Evolutionary conservation across 1,140 invertebrate genomes (phyloP).

Genomic region (Anoplolepis gracilipes): DNA sequence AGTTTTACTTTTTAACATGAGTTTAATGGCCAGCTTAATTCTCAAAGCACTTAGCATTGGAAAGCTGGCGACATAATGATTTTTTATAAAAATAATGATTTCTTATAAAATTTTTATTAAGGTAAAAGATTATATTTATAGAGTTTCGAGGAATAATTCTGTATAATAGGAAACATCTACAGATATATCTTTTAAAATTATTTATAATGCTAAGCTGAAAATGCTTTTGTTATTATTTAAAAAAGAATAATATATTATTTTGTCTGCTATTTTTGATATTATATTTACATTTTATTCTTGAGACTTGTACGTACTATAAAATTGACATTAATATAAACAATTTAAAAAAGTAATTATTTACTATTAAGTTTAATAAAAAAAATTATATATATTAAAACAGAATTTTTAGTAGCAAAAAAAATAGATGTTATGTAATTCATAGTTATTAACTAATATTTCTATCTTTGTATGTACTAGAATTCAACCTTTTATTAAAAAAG

Average conservation of each 20-base stretch:
- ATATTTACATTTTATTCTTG: not conserved
- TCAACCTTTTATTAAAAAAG: not conserved
- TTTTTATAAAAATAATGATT: not conserved
- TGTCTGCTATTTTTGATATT: not conserved
- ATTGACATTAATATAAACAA: not conserved
- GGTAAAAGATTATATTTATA: not conserved
- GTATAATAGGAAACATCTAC: not conserved
- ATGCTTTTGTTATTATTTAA: not conserved
- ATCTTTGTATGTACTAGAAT: too few relatives aligned
- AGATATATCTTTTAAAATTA: not conserved
- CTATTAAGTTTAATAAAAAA: not conserved
- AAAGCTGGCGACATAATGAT: not conserved
- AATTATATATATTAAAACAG: not conserved
- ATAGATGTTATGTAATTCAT: too few relatives aligned
- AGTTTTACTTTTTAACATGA: not conserved
- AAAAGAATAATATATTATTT: not conserved
- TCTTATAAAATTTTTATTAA: not conserved
- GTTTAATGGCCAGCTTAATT: not conserved
- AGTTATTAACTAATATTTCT: too few relatives aligned
- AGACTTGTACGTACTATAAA: not conserved
- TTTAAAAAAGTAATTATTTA: not conserved
- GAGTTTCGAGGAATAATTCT: not conserved
- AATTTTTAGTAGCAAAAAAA: too few relatives aligned
- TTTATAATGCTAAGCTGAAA: not conserved
- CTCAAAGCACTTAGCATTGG: not conserved